Base-by-base conservation (phyloP, 1,140 invertebrate genomes). In the Zophobas morio region DNA sequence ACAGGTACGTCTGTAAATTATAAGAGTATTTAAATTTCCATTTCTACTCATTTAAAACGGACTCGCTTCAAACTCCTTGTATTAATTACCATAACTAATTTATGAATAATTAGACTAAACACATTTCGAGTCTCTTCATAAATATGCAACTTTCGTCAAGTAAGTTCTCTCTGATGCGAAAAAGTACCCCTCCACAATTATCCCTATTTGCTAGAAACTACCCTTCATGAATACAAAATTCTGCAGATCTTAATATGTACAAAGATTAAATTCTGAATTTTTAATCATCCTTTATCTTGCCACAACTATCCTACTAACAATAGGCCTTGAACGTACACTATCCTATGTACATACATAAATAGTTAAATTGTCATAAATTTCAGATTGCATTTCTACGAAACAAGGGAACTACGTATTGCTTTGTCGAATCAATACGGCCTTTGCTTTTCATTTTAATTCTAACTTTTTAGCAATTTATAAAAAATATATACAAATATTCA, bases 31-130 rank as follows among this genome's bases (percentile, higher is more conserved):
- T 75, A 72, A 75, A 78, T 78, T 78, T 72, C 60, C 77, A 78
- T 78, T 75, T 75, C 77, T 73, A 37, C 70, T 39, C 53, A 78
- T 74, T 78, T 75, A 47, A 70, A 57, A 70, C 40, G 39, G 35
- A 66, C 42, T 75, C 74, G 63, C 75, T 49, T 51, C 36, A 71
- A 66, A 75, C 54, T 70, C 60, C 74, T 70, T 34, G 72, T 57
- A 78, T 78, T 78, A 78, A 78, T 78, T 78, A 75, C 63, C 77
- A 78, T 78, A 75, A 78, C 77, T 78, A 75, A 78, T 78, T 78
- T 75, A 75, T 57, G 77, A 78, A 78, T 78, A 78, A 78, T 78
- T 75, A 78, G 72, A 49, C 37, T 47, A 70, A 75, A 66, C 54
- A 74, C 60, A 60, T 78, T 74, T 75, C 71, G 37, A 73, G 49